These are phyloP conservation scores for Eueremaeus valkanovi DNA, from an alignment of 2,888 invertebrate species.

Conservation along the genomic window DNA sequence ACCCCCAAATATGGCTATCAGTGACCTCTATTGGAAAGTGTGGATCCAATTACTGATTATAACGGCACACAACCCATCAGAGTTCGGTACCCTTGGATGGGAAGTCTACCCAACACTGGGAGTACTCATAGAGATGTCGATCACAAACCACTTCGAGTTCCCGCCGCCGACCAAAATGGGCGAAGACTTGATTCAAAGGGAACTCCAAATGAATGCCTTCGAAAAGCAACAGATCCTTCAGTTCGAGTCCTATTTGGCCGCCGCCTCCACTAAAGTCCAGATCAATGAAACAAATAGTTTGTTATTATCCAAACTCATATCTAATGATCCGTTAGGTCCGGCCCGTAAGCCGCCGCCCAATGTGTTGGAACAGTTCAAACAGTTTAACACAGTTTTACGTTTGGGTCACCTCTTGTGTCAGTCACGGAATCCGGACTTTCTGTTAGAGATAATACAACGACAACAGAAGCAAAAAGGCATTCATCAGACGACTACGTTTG, in stretches of 20 bases:
- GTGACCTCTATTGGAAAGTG: conserved; percentile 90
- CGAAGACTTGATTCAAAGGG: conserved; percentile 52
- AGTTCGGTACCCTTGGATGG: conserved; percentile 78
- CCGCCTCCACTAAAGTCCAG: conserved; percentile 71
- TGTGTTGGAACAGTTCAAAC: conserved; percentile 72
- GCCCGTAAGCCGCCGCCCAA: conserved; percentile 68
- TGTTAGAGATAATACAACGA: conserved; percentile 84
- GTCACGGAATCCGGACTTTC: conserved; percentile 82
- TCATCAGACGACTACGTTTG: not conserved
- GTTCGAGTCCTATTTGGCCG: conserved; percentile 84
- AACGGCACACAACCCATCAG: conserved; percentile 84
- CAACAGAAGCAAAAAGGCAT: conserved; percentile 56
- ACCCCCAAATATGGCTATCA: conserved; percentile 84
- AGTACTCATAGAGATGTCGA: conserved; percentile 91
- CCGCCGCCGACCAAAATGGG: conserved; percentile 65
- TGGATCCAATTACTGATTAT: conserved; percentile 83
- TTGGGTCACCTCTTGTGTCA: conserved; percentile 84
- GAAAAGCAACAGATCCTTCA: conserved; percentile 76
- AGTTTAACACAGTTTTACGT: conserved; percentile 70
- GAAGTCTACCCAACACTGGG: conserved; percentile 83
- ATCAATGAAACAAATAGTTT: conserved; percentile 86
- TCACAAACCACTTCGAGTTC: conserved; percentile 75
- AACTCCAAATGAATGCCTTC: conserved; percentile 61
- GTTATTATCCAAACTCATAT: conserved; percentile 75
- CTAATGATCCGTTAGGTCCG: conserved; percentile 66